phyloP scores from a whole-genome alignment of 1,140 invertebrate genomes.

The Drosophila tsacasi region DNA sequence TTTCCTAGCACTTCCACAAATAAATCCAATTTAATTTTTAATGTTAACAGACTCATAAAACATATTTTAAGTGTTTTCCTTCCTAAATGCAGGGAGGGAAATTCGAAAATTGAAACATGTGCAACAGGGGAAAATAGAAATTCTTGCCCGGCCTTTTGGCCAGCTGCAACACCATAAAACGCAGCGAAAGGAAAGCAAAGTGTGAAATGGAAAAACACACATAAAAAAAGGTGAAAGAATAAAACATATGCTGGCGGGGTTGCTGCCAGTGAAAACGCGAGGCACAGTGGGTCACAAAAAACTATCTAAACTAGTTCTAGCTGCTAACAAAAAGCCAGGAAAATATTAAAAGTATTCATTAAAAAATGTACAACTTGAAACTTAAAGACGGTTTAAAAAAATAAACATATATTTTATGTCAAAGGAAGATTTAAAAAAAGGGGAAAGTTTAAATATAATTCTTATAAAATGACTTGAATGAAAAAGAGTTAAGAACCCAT shows the following conservation, averaged over 20 bases:
- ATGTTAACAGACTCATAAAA: not conserved
- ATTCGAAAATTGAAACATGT: slow-evolving; percentile 45
- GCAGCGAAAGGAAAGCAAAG: slow-evolving; percentile 20
- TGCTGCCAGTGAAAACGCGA: slow-evolving; percentile 12
- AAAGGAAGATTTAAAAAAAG: not conserved
- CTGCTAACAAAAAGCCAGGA: not conserved
- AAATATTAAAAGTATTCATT: not conserved
- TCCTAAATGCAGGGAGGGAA: slow-evolving; percentile 25
- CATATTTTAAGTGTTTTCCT: slow-evolving; percentile 1
- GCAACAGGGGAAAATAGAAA: slow-evolving; percentile 32
- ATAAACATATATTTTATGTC: not conserved
- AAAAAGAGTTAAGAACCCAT: not conserved
- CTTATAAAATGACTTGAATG: not conserved
- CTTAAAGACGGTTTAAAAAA: not conserved
- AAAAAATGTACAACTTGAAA: too few relatives aligned
- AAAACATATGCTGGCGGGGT: slow-evolving; percentile 32
- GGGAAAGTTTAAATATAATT: not conserved
- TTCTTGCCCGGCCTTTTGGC: slow-evolving; percentile 6
- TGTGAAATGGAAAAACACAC: slow-evolving; percentile 53
- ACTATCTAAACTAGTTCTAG: not conserved
- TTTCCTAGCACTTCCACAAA: not conserved
- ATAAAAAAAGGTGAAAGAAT: slow-evolving; percentile 44
- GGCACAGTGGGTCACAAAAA: slow-evolving; percentile 34
- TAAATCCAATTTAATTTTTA: not conserved
- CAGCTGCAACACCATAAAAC: slow-evolving; percentile 43